Conservation (phyloP, 2,113 vertebrate species). For the Budorcas taxicolor region DNA sequence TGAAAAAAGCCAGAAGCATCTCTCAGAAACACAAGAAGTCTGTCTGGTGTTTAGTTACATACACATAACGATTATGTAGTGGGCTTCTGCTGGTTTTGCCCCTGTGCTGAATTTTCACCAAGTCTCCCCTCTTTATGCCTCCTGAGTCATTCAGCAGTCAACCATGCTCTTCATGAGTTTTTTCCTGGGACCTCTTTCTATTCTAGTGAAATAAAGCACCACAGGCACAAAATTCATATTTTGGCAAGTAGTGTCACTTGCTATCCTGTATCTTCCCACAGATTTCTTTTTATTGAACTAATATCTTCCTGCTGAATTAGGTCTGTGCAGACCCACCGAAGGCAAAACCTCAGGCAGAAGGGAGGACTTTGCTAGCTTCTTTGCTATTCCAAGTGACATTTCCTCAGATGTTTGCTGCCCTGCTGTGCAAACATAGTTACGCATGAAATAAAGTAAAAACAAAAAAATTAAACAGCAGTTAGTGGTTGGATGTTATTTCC, state of each 20-base stretch:
- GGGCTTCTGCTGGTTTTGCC: not conserved
- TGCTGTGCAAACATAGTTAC: conserved; percentile 72
- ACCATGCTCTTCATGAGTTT: not conserved
- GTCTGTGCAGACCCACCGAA: not conserved
- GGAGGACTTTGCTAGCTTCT: not conserved
- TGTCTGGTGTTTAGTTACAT: not conserved
- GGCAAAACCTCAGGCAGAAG: conserved; percentile 5
- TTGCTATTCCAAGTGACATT: conserved; percentile 62
- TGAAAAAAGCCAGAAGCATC: conserved; percentile 38
- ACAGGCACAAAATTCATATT: not conserved
- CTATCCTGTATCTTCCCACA: not conserved
- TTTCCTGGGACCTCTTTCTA: not conserved
- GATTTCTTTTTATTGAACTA: not conserved
- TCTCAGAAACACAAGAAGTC: conserved; percentile 28
- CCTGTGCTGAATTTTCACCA: not conserved
- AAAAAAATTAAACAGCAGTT: conserved; percentile 74
- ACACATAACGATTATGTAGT: conserved; percentile 24
- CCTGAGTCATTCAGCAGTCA: not conserved
- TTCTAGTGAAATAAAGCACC: not conserved
- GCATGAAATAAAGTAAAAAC: conserved; percentile 66
- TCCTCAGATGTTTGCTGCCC: conserved; percentile 60
- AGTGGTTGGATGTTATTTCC: conserved; percentile 81
- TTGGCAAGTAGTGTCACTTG: not conserved
- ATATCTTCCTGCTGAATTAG: not conserved
- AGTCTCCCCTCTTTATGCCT: not conserved